Conservation (phyloP, 1,140 invertebrate genomes). For the Heterodera carotae region DNA sequence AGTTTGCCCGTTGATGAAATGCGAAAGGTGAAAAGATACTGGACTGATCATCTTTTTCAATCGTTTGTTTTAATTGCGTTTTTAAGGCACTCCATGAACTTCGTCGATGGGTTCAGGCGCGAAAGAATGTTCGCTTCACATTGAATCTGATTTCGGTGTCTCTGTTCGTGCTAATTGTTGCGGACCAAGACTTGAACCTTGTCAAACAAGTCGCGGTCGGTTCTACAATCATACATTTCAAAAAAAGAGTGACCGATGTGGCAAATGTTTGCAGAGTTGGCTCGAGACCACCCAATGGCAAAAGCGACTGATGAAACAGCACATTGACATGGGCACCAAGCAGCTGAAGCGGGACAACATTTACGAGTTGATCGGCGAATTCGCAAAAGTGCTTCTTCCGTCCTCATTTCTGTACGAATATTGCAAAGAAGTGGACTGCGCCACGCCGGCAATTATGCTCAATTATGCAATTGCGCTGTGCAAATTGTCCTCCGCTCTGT, state of each 20-base stretch:
- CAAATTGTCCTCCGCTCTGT: conserved; percentile 30
- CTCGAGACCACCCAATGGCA: conserved; percentile 39
- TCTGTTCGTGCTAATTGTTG: conserved; percentile 33
- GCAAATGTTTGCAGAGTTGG: conserved; percentile 22
- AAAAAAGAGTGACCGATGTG: too few species aligned
- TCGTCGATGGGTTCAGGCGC: conserved; percentile 12
- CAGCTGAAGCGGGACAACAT: conserved; percentile 30
- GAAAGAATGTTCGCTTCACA: conserved; percentile 34
- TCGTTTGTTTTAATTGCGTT: background rate
- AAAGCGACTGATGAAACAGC: conserved; percentile 27
- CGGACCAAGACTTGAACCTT: background rate
- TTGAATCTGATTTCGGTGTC: conserved; percentile 27
- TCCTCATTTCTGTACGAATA: conserved; percentile 30
- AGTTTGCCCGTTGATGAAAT: conserved; percentile 24
- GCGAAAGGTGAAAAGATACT: conserved; percentile 19
- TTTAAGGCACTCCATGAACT: conserved; percentile 33
- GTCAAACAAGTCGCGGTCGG: conserved; percentile 30
- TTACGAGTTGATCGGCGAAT: conserved; percentile 35
- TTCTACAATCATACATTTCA: background rate
- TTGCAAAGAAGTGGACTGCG: conserved; percentile 31
- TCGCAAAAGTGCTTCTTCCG: conserved; percentile 33
- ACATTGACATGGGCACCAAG: conserved; percentile 16
- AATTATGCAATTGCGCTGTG: conserved; percentile 38
- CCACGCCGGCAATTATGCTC: background rate
- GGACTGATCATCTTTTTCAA: background rate